phyloP scores from a whole-genome alignment of 1,140 invertebrate genomes.

The Drosophila saltans region DNA sequence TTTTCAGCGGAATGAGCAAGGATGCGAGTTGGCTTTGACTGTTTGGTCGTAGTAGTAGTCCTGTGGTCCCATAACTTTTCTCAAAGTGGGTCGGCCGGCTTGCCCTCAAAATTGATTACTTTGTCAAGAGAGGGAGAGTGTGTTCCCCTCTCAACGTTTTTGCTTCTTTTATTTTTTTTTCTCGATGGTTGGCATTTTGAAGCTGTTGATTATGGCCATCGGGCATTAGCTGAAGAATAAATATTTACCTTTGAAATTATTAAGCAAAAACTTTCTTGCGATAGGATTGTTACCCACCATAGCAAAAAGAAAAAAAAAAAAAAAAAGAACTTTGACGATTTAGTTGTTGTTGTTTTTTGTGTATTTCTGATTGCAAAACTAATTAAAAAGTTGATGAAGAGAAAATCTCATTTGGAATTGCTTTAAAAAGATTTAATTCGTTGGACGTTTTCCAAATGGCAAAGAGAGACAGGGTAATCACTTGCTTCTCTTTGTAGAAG shows the following conservation, averaged over 20 bases:
- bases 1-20: slow-evolving; percentile 24
- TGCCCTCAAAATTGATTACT: slow-evolving; percentile 76
- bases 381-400: slow-evolving; percentile 78
- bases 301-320: slow-evolving; percentile 34
- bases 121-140: slow-evolving; percentile 43
- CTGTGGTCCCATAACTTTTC: slow-evolving; percentile 54
- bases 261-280: slow-evolving; percentile 66
- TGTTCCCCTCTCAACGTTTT: not conserved
- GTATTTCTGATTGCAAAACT: slow-evolving; percentile 76
- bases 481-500: slow-evolving; percentile 18
- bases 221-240: slow-evolving; percentile 76
- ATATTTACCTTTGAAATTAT: slow-evolving; percentile 81
- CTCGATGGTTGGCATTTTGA: slow-evolving; percentile 58
- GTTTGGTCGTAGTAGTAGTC: not conserved
- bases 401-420: slow-evolving; percentile 60
- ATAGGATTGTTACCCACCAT: slow-evolving; percentile 30
- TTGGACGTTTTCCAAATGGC: not conserved
- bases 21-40: slow-evolving; percentile 24
- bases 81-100: slow-evolving; percentile 60
- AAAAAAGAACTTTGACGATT: slow-evolving; percentile 34
- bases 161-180: not conserved
- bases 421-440: slow-evolving; percentile 67
- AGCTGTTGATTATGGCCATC: slow-evolving; percentile 79
- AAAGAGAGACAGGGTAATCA: slow-evolving; percentile 6
- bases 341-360: slow-evolving; percentile 29